These are phyloP conservation scores for Rotaria socialis DNA, from an alignment of 2,888 invertebrate species.

Conservation along the genomic window DNA sequence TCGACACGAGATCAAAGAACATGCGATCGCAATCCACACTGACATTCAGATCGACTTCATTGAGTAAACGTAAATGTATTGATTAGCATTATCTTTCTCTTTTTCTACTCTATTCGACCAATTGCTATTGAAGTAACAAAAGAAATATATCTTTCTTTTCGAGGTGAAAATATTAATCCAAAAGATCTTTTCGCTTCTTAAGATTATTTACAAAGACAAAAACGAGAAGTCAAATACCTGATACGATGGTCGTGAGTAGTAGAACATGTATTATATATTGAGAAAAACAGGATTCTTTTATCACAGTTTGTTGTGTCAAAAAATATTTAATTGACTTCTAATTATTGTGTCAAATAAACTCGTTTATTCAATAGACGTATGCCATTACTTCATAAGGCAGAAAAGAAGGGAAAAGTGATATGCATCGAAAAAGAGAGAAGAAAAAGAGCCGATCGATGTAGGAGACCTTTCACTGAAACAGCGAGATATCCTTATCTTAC, in stretches of 20 bases:
- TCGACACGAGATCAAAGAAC: conserved; percentile 23
- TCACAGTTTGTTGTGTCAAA: background rate
- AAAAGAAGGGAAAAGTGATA: background rate
- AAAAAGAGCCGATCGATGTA: background rate
- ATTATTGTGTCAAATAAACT: conserved; percentile 32
- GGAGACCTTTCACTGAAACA: conserved; percentile 1
- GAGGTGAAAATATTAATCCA: background rate
- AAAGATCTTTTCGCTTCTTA: background rate
- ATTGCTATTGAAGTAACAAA: background rate
- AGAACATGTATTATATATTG: conserved; percentile 1
- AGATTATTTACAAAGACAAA: background rate
- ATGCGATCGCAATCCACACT: conserved; percentile 14
- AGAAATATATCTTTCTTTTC: background rate
- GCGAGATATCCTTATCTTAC: conserved; percentile 16
- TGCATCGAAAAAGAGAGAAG: background rate
- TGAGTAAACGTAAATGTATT: conserved; percentile 4
- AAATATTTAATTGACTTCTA: conserved; percentile 28
- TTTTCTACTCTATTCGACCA: background rate
- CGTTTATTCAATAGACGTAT: background rate
- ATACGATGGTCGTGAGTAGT: conserved; percentile 23
- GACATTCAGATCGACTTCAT: conserved; percentile 18
- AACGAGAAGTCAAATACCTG: background rate
- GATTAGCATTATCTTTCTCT: conserved; percentile 12
- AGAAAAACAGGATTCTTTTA: background rate
- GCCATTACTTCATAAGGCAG: background rate